Evolutionary conservation across 2,888 invertebrate species (phyloP).

Genomic region (Clivina fossor): DNA sequence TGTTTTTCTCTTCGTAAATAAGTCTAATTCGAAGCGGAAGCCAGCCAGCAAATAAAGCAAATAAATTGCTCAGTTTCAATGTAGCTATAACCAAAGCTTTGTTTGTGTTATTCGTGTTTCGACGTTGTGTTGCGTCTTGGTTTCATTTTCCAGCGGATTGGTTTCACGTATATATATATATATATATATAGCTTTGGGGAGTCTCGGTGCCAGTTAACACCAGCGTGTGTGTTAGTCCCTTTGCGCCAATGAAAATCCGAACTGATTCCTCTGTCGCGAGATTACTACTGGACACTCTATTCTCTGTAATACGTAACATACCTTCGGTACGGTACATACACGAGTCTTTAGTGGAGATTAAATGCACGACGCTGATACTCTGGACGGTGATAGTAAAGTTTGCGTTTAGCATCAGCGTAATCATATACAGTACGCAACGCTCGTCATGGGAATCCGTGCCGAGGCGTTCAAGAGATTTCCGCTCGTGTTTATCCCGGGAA

Average conservation of each 20-base stretch:
- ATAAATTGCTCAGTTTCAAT: background rate
- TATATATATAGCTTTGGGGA: too few relatives aligned
- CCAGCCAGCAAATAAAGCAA: constrained; percentile 11
- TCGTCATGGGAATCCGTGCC: too few relatives aligned
- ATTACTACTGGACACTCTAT: too few relatives aligned
- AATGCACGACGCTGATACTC: background rate
- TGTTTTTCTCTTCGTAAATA: constrained; percentile 34
- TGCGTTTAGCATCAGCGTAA: too few relatives aligned
- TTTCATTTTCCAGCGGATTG: constrained; percentile 36
- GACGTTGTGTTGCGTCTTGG: constrained; percentile 27
- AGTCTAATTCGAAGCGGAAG: constrained; percentile 23
- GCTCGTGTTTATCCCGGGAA: too few relatives aligned
- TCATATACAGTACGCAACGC: too few relatives aligned
- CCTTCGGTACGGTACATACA: too few relatives aligned
- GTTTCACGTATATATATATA: constrained; percentile 34
- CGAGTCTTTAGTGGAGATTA: background rate
- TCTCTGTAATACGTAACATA: too few relatives aligned
- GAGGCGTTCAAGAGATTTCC: too few relatives aligned
- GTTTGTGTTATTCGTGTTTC: constrained; percentile 17
- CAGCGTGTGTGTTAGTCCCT: constrained; percentile 15
- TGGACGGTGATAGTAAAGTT: background rate
- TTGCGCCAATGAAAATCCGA: constrained; percentile 32
- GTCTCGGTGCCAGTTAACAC: constrained; percentile 35
- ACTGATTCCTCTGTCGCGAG: constrained; percentile 25
- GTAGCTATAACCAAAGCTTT: constrained; percentile 1